Evolutionary conservation across 2,797 vertebrate genomes (phyloP), one percentile per base, ranked within the genome.

Genomic region (Pelobates cultripes): DNA sequence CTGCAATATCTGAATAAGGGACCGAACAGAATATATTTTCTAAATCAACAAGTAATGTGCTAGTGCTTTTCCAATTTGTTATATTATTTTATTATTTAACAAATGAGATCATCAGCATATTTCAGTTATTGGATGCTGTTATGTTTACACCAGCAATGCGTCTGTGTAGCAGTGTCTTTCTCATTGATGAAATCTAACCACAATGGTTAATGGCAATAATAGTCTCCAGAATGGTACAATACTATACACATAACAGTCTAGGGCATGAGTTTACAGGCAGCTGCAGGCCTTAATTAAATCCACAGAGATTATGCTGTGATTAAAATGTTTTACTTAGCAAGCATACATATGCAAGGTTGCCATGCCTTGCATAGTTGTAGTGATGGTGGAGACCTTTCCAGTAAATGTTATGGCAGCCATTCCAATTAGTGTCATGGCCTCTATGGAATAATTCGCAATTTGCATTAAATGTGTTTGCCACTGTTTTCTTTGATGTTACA

Each of bases 21-120:
- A 86, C 84, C 77, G 77, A 87, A 81, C 76, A 84, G 80, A 64
- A 53, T 40, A 44, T 45, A 17, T 71, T 51, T 70, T 71, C 71
- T 73, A 74, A 86, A 79, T 84, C 45, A 77, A 80, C 79, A 76
- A 82, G 72, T 77, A 85, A 85, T 0, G 12, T 66, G 77, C 0
- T 0, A 44, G 1, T 44, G 68, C 43, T 15, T 70, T 15, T 70
- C 43, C 42, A 70, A 68, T 6, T 6, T 51, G 10, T 51, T 51
- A 10, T 5, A 6, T 51, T 51, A 10, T 68, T 68, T 68, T 68
- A 43, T 42, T 8, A 13, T 68, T 42, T 68, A 41, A 4, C 41
- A 68, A 68, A 68, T 68, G 4, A 66, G 17, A 66, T 6, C 40
- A 7, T 51, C 5, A 10, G 47, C 13, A 44, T 14, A 42, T 70